Evolutionary conservation across 1,140 invertebrate species (phyloP).

Genomic region (Anastrepha obliqua): DNA sequence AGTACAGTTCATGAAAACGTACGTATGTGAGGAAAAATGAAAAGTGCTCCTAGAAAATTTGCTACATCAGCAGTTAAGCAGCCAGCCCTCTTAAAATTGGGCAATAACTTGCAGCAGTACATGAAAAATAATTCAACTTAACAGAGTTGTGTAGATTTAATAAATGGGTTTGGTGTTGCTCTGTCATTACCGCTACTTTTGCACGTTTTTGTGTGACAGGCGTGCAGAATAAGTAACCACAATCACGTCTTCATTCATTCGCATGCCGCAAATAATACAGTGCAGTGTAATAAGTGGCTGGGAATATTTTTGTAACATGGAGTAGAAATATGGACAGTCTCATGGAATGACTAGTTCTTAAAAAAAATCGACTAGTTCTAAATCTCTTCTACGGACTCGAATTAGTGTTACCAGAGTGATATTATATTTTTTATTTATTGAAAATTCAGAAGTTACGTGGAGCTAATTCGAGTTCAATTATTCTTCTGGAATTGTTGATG

Average conservation of each 20-base stretch:
- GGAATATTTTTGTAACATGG: not conserved
- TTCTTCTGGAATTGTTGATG: too few relatives aligned
- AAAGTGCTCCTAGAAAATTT: not conserved
- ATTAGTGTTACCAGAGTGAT: too few relatives aligned
- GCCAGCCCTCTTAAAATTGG: not conserved
- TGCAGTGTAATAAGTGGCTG: not conserved
- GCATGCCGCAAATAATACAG: not conserved
- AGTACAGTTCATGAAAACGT: too few relatives aligned
- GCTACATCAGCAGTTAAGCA: not conserved
- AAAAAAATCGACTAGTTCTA: too few relatives aligned
- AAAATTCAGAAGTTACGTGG: too few relatives aligned
- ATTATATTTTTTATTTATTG: too few relatives aligned
- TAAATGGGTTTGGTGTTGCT: not conserved
- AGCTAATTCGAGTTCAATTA: too few relatives aligned
- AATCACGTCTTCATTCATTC: constrained; percentile 43
- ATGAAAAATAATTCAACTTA: not conserved
- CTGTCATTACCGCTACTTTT: not conserved
- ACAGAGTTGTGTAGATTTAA: not conserved
- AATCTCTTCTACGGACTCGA: too few relatives aligned
- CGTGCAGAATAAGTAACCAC: not conserved
- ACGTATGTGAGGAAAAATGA: not conserved
- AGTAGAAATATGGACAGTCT: too few relatives aligned
- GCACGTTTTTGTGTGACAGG: not conserved
- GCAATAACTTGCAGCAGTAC: not conserved
- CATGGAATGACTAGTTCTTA: too few relatives aligned